Percentiles rank a stretch among this genome's conserved stretches.
phyloP scores from a whole-genome alignment of 2,113 vertebrate species.

The Euleptes europaea region DNA sequence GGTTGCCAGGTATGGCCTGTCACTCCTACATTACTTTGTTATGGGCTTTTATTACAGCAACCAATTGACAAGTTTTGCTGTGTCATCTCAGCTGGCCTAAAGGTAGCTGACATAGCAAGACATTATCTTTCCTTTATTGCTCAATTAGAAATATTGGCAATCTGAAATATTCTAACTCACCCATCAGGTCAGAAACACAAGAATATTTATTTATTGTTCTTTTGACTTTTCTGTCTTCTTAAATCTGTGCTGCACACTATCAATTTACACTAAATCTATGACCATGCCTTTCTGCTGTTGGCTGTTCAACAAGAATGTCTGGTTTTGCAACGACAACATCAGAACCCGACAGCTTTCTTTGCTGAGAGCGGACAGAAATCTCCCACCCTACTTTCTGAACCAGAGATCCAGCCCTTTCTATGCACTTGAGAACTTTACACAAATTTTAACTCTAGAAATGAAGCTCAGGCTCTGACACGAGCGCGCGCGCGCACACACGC shows the following conservation, averaged over 20 bases:
- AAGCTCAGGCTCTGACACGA: neutral
- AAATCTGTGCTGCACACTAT: neutral
- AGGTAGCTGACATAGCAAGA: neutral
- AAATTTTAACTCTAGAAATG: neutral
- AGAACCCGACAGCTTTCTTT: neutral
- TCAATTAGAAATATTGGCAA: neutral
- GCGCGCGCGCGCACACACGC: too few species aligned
- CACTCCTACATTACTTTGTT: too few species aligned
- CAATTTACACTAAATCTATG: too few species aligned
- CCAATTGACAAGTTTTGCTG: neutral
- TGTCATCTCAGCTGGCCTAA: neutral
- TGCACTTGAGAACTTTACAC: neutral
- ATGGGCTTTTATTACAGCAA: neutral
- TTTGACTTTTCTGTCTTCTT: neutral
- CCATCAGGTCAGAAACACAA: neutral
- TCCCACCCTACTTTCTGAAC: neutral
- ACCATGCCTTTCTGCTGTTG: neutral
- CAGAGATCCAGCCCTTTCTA: neutral
- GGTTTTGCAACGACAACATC: neutral
- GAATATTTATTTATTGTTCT: neutral
- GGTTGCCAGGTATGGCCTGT: too few species aligned
- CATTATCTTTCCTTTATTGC: neutral
- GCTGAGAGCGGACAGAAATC: neutral
- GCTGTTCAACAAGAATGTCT: neutral
- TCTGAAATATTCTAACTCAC: neutral